Conservation (phyloP, 2,113 vertebrate species). For the Oplegnathus fasciatus region DNA sequence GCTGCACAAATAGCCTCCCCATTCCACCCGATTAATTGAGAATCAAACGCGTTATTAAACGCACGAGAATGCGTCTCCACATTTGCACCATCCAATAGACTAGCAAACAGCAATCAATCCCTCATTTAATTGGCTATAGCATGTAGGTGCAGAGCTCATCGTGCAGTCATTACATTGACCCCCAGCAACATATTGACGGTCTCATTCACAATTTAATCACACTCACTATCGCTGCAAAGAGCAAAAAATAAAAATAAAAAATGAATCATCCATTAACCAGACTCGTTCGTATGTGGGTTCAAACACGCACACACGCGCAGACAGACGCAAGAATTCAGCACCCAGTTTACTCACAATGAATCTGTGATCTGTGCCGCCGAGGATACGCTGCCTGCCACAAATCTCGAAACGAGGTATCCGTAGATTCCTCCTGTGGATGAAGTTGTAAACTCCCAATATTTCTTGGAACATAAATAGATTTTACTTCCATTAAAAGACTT, state of each 20-base stretch:
- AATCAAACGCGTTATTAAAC: constrained; percentile 34
- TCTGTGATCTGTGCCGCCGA: constrained; percentile 69
- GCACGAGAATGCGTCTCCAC: constrained; percentile 38
- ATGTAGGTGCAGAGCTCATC: constrained; percentile 49
- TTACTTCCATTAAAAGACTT: constrained; percentile 85
- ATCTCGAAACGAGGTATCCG: constrained; percentile 81
- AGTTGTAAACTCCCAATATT: constrained; percentile 85
- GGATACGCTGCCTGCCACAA: constrained; percentile 74
- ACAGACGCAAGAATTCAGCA: constrained; percentile 38
- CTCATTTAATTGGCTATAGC: constrained; percentile 66
- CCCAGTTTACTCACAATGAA: constrained; percentile 80
- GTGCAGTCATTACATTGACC: constrained; percentile 48
- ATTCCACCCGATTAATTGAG: constrained; percentile 37
- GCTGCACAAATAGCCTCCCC: constrained; percentile 57
- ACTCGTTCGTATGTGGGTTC: constrained; percentile 29
- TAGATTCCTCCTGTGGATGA: constrained; percentile 76
- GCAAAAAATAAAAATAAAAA: background rate
- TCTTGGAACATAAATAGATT: constrained; percentile 80
- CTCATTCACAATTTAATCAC: constrained; percentile 55
- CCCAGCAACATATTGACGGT: constrained; percentile 36
- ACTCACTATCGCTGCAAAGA: constrained; percentile 20
- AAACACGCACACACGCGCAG: constrained; percentile 42
- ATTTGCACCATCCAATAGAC: constrained; percentile 52
- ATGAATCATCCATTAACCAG: constrained; percentile 30
- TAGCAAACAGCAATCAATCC: constrained; percentile 58